These are phyloP conservation scores for Pyrochroa serraticornis DNA, from an alignment of 2,888 invertebrate genomes.

Conservation along the genomic window DNA sequence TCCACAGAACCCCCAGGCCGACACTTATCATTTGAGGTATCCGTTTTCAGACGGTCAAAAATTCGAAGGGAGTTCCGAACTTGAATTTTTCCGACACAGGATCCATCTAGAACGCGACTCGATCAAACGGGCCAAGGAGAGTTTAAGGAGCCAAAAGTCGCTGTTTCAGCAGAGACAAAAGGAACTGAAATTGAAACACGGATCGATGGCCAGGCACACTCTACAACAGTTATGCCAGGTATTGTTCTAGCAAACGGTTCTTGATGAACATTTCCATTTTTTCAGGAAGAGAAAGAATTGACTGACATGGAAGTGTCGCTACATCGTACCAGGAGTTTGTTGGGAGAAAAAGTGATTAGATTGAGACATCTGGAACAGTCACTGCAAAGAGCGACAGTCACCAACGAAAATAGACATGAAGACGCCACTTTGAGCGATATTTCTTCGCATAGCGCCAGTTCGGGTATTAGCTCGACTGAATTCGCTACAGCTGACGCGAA, in stretches of 20 bases:
- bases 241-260: constrained; percentile 18
- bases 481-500: constrained; percentile 64
- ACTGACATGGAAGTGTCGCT: constrained; percentile 85
- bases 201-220: constrained; percentile 60
- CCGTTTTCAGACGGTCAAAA: constrained; percentile 73
- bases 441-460: constrained; percentile 67
- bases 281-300: constrained; percentile 79
- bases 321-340: constrained; percentile 77
- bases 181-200: constrained; percentile 58
- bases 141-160: constrained; percentile 70
- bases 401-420: constrained; percentile 55
- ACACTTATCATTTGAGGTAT: constrained; percentile 80
- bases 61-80: constrained; percentile 66
- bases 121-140: constrained; percentile 81
- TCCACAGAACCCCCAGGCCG: constrained; percentile 65
- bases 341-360: constrained; percentile 83
- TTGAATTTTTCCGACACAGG: constrained; percentile 84
- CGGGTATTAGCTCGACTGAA: constrained; percentile 72
- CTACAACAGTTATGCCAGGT: constrained; percentile 64
- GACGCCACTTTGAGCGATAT: constrained; percentile 71
- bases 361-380: constrained; percentile 81
- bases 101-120: constrained; percentile 82
- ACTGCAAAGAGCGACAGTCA: constrained; percentile 66
- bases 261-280: constrained; percentile 27
- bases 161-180: constrained; percentile 71